Conservation (phyloP, 37 sponge, comb jelly and placozoan species). For the Haliclona indistincta region DNA sequence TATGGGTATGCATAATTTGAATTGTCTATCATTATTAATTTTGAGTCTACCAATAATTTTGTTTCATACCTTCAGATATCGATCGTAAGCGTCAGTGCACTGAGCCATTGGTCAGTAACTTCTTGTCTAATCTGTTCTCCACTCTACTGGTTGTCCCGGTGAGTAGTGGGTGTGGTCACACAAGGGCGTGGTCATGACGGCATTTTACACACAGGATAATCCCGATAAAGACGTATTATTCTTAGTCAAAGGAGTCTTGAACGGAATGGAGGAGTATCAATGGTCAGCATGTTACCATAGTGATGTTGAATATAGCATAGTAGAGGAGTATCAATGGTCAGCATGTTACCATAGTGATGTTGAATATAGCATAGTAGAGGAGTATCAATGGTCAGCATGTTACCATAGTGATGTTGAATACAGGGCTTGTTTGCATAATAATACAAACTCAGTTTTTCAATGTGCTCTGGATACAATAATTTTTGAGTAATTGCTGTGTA, state of each 20-base stretch:
- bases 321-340: constrained; percentile 81
- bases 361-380: constrained; percentile 73
- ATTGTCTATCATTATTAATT: neutral
- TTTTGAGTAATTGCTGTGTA: neutral
- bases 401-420: no score
- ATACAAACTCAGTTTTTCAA: no score
- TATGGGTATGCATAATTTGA: constrained; percentile 46
- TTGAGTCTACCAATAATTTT: neutral
- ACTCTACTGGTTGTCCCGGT: constrained; percentile 86
- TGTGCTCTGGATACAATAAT: no score
- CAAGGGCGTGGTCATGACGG: no score
- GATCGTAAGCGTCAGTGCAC: constrained; percentile 73
- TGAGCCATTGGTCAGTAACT: constrained; percentile 56
- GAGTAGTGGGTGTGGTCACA: constrained; percentile 17
- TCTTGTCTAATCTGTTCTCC: constrained; percentile 71
- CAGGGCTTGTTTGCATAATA: no score
- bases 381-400: constrained; percentile 71
- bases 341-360: no score
- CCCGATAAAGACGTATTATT: constrained; percentile 81
- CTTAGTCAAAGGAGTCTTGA: constrained; percentile 75
- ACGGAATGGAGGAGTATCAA: constrained; percentile 70
- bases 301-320: no score
- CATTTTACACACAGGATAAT: constrained; percentile 64
- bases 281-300: constrained; percentile 67
- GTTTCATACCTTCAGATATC: constrained; percentile 43